Conservation (phyloP, 2,113 vertebrate genomes). For the Seriola dumerili region DNA sequence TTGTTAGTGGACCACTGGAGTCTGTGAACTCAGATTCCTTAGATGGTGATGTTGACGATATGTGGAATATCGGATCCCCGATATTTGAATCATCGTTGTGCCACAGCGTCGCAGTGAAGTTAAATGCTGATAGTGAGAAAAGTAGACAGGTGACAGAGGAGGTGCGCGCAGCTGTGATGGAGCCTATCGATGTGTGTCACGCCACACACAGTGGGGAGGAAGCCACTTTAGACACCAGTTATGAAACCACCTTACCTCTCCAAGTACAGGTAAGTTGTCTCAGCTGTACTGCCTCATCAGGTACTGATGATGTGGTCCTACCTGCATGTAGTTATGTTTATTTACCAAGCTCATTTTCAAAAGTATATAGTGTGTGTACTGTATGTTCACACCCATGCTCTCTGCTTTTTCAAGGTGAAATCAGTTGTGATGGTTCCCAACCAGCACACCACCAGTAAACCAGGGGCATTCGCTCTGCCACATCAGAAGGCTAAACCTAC, state of each 20-base stretch:
- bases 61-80: constrained; percentile 38
- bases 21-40: not conserved
- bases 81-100: constrained; percentile 58
- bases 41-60: constrained; percentile 12
- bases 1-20: not conserved
- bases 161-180: not conserved
- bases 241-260: constrained; percentile 44
- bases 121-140: not conserved
- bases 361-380: not conserved
- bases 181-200: not conserved
- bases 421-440: constrained; percentile 44
- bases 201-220: not conserved
- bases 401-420: constrained; percentile 52
- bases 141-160: not conserved
- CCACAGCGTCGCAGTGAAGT: not conserved
- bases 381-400: not conserved
- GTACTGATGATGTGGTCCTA: not conserved
- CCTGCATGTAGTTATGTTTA: not conserved
- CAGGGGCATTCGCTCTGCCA: not conserved
- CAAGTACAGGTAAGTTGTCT: constrained; percentile 59
- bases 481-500: not conserved
- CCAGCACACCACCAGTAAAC: not conserved
- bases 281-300: not conserved
- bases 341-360: not conserved
- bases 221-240: constrained; percentile 7